Conservation (phyloP, 2,888 invertebrate genomes). For the Machimus rusticus region DNA sequence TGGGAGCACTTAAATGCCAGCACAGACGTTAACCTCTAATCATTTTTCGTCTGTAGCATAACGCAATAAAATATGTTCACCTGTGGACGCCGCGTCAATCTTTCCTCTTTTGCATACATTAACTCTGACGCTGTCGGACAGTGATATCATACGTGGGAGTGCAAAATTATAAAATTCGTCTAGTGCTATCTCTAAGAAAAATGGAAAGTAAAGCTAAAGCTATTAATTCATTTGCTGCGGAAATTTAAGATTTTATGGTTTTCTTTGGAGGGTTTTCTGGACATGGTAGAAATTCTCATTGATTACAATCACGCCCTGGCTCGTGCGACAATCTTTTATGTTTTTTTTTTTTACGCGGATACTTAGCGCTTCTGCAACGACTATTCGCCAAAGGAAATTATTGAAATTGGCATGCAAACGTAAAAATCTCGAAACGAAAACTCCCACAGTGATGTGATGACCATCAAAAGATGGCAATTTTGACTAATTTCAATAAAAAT, state of each 20-base stretch:
- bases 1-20: background rate
- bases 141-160: background rate
- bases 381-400: background rate
- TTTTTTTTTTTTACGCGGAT: background rate
- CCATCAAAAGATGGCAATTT: background rate
- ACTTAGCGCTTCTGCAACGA: background rate
- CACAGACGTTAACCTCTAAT: background rate
- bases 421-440: background rate
- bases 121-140: background rate
- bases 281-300: background rate
- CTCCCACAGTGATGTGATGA: background rate
- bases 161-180: background rate
- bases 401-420: background rate
- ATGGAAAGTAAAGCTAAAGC: background rate
- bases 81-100: background rate
- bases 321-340: background rate
- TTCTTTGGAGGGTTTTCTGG: background rate
- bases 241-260: background rate
- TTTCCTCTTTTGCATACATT: background rate
- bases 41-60: background rate
- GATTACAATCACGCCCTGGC: background rate
- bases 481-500: conserved; percentile 11
- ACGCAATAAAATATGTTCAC: background rate
- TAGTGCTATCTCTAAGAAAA: background rate
- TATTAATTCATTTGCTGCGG: background rate